Evolutionary conservation across 2,888 invertebrate species (phyloP), one percentile per base, ranked within the genome.

Genomic region (Sinelater perroti): DNA sequence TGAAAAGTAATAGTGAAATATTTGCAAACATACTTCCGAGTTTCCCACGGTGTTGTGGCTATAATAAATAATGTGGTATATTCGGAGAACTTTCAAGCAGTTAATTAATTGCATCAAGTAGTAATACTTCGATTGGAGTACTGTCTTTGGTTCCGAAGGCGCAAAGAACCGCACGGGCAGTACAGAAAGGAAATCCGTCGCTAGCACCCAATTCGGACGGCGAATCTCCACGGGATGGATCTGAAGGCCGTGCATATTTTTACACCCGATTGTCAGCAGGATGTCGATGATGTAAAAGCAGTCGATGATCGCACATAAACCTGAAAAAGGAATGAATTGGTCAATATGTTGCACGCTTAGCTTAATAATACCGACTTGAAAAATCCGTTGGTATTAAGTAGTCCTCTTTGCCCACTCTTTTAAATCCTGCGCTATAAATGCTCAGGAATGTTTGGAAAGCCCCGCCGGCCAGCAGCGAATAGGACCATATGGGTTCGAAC

Each of bases 401-500:
- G 14, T 33, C 5, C n/a, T 16, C 16, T 38, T 38, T 7, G 3
- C 14, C 10, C 4, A 13, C n/a, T 28, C 2, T 17, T 10, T 3
- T 2, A 42, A 51, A 51, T 20, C 24, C 21, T 14, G 42, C 21
- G 2, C 10, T 3, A 31, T 10, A 51, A 8, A 51, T 31, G 2
- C 3, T 2, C 5, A 3, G 3, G 6, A 14, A 18, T 10, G 42
- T 21, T 11, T 20, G 14, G 1, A 16, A 17, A 14, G 2, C 2
- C 3, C 7, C 51, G 8, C 20, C 2, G 1, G 11, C 2, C 10
- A 51, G 3, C 6, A 42, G 7, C 3, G 21, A 5, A 5, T 16
- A 28, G 10, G 16, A 5, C 51, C 51, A 51, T n/a, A 51, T 17
- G 3, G 51, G 51, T 10, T 51, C 31, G n/a, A 31, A 51, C 1